phyloP scores from a whole-genome alignment of 2,797 vertebrate genomes.

The Onychomys arenicola region DNA sequence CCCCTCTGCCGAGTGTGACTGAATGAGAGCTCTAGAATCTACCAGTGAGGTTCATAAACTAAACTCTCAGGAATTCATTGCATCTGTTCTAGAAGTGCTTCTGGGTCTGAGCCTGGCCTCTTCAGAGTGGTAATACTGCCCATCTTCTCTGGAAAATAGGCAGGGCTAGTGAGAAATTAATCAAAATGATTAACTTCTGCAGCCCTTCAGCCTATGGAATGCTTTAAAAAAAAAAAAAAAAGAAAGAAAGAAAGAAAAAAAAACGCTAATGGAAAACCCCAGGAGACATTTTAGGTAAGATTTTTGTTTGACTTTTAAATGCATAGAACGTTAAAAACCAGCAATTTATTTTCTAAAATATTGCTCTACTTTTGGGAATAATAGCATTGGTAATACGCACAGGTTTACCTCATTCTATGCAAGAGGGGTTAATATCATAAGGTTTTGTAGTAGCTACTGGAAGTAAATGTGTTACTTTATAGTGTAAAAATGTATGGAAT shows the following conservation, averaged over 20 bases:
- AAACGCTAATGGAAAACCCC: constrained; percentile 85
- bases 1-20: constrained; percentile 85
- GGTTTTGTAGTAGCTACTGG: constrained; percentile 90
- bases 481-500: constrained; percentile 88
- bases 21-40: constrained; percentile 89
- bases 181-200: constrained; percentile 81
- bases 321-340: constrained; percentile 91
- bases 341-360: constrained; percentile 89
- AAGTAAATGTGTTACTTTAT: constrained; percentile 87
- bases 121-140: constrained; percentile 87
- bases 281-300: constrained; percentile 86
- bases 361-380: constrained; percentile 88
- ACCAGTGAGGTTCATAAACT: constrained; percentile 95
- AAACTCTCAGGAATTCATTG: constrained; percentile 97
- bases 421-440: constrained; percentile 89
- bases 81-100: constrained; percentile 90
- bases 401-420: constrained; percentile 92
- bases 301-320: constrained; percentile 86
- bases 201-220: constrained; percentile 85
- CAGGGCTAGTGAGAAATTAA: constrained; percentile 83
- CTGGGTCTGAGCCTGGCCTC: constrained; percentile 88
- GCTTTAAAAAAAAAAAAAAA: too few species aligned
- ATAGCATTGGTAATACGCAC: constrained; percentile 88
- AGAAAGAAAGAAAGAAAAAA: too few species aligned
- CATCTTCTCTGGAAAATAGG: constrained; percentile 85